These are phyloP conservation scores for Azemiops feae DNA, from an alignment of 2,113 vertebrate species.

Conservation along the genomic window DNA sequence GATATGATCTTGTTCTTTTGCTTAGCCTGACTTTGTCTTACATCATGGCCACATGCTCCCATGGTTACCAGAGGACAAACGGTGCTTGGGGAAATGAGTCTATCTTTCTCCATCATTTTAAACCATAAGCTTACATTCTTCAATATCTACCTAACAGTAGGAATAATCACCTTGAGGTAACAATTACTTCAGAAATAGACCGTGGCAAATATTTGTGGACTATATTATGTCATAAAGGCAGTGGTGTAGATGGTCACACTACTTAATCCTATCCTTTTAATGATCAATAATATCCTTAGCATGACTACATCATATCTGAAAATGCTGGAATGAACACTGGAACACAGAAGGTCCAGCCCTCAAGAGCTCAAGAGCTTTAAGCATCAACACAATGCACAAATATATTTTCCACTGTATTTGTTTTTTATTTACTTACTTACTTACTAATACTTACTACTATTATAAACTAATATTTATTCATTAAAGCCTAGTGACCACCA, in stretches of 20 bases:
- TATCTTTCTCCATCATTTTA: neutral
- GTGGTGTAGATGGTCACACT: neutral
- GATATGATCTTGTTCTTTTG: neutral
- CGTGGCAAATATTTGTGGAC: neutral
- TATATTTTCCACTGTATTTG: constrained; percentile 49
- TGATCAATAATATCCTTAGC: constrained; percentile 9
- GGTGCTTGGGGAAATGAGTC: neutral
- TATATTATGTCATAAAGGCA: neutral
- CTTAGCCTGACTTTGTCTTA: neutral
- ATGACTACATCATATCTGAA: neutral
- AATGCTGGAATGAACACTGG: neutral
- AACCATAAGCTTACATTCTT: neutral
- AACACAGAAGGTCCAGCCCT: constrained; percentile 44
- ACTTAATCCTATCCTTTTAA: constrained; percentile 7
- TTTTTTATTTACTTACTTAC: constrained; percentile 21
- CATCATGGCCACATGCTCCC: neutral
- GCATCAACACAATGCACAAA: constrained; percentile 50
- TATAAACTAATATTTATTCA: constrained; percentile 76
- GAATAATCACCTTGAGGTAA: neutral
- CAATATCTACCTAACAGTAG: neutral
- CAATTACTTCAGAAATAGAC: neutral
- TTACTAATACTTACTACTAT: constrained; percentile 10
- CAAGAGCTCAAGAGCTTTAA: constrained; percentile 46
- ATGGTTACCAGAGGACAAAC: neutral
- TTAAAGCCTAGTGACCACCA: constrained; percentile 75